Base-by-base conservation (phyloP, 2,113 vertebrate species). In the Panurus biarmicus region DNA sequence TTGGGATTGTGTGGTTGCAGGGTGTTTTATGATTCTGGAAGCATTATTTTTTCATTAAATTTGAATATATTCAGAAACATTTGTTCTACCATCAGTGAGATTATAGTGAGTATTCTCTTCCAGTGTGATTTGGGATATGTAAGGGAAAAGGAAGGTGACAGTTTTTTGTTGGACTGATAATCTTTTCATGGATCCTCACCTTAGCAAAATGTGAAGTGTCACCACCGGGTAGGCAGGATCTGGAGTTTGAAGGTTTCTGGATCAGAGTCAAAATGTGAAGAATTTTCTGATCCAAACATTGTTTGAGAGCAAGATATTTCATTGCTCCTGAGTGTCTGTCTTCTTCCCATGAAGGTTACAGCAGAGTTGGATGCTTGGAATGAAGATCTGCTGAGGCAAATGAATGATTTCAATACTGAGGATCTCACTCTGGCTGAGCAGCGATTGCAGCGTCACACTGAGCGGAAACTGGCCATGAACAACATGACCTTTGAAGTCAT, bases 401-500 rank as follows among this genome's bases (percentile, higher is more conserved):
- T 99, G 96, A 98, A 98, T 89, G 99, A 99, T 96, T 99, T 99
- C 91, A 99, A 99, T 36, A 97, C 98, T 0, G 99, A 99, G 94
- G 99, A 99, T 38, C 98, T 99, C 67, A 98, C 98, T 14, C 96
- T 99, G 89, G 99, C 99, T 0, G 99, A 99, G 95, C 99, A 99
- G 96, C 98, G 99, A 31, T 97, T 99, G 50, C 99, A 99, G 93
- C 97, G 99, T 14, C 99, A 99, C 90, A 98, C 98, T 0, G 99
- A 99, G 82, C 97, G 99, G 69, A 99, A 99, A 75, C 77, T 99
- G 25, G 99, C 99, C 95, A 99, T 99, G 99, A 99, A 98, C 97
- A 99, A 99, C 97, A 99, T 99, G 99, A 99, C 98, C 58, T 99
- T 99, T 40, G 99, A 99, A 96, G 99, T 99, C 90, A 98, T 99